Percentiles rank a stretch among this genome's conserved stretches.
These are phyloP conservation scores for Helicolenus hilgendorfi DNA, from an alignment of 2,797 vertebrate genomes.

Conservation along the genomic window DNA sequence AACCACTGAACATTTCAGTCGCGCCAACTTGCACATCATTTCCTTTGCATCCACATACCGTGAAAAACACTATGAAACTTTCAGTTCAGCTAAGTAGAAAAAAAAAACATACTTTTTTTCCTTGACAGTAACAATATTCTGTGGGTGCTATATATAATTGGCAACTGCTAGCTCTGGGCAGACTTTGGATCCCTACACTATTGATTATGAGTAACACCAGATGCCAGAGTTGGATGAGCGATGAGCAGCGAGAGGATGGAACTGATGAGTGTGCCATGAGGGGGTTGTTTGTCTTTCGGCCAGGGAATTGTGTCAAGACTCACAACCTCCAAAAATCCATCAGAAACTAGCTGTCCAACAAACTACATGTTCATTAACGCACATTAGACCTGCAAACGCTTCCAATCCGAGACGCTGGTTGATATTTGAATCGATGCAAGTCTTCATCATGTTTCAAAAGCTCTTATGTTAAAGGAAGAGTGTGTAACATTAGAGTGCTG, in stretches of 20 bases:
- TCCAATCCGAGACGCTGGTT: neutral
- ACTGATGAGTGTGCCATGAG: conserved; percentile 83
- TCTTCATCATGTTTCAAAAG: neutral
- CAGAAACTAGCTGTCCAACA: conserved; percentile 63
- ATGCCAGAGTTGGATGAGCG: conserved; percentile 81
- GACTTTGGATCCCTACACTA: conserved; percentile 72
- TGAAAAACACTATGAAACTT: conserved; percentile 11
- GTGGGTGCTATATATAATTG: conserved; percentile 58
- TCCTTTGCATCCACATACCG: neutral
- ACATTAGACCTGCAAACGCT: conserved; percentile 12
- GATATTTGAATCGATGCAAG: neutral
- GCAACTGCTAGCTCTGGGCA: conserved; percentile 67
- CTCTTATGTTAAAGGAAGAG: neutral
- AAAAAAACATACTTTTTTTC: neutral
- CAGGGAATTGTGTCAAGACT: conserved; percentile 77
- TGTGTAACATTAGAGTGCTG: no score
- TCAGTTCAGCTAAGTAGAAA: neutral
- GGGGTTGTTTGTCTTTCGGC: conserved; percentile 84
- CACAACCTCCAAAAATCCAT: conserved; percentile 77
- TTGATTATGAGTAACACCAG: conserved; percentile 84
- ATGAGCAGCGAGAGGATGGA: conserved; percentile 79
- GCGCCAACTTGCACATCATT: neutral
- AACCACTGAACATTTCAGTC: conserved; percentile 2
- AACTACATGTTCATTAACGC: conserved; percentile 72
- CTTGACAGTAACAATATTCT: conserved; percentile 42